Percentiles rank a stretch among this genome's conserved stretches.
Evolutionary conservation across 2,797 vertebrate genomes (phyloP).

Genomic region (Chiroxiphia lanceolata): DNA sequence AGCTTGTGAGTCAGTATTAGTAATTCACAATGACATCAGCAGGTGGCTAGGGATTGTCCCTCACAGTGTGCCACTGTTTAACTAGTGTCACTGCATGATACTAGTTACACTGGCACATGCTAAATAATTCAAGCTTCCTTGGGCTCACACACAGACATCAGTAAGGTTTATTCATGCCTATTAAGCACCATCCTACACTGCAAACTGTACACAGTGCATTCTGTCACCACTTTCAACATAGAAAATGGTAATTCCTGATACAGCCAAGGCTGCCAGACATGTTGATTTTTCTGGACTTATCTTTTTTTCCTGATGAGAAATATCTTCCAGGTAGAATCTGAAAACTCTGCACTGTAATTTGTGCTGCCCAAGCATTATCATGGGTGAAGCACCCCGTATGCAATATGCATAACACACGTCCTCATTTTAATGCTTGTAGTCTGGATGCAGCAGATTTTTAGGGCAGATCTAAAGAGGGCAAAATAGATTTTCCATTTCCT

Average conservation of each 20-base stretch:
- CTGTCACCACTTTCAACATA: not conserved
- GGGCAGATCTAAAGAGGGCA: not conserved
- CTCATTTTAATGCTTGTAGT: not conserved
- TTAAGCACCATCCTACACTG: not conserved
- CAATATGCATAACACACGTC: not conserved
- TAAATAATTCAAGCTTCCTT: slow-evolving; percentile 42
- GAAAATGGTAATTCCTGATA: not conserved
- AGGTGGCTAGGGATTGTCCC: not conserved
- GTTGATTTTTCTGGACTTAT: not conserved
- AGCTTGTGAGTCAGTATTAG: not conserved
- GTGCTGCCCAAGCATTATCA: not conserved
- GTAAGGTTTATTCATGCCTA: not conserved
- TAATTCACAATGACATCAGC: slow-evolving; percentile 15
- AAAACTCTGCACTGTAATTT: not conserved
- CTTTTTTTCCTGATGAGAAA: not conserved
- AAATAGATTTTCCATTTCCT: not conserved
- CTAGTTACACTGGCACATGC: not conserved
- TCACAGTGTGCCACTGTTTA: not conserved
- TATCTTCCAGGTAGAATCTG: not conserved
- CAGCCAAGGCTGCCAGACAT: not conserved
- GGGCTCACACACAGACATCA: not conserved
- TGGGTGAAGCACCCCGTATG: not conserved
- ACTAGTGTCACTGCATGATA: not conserved
- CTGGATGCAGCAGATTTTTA: not conserved
- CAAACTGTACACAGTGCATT: not conserved